Conservation (phyloP, 2,113 vertebrate genomes). For the Myxocyprinus asiaticus region DNA sequence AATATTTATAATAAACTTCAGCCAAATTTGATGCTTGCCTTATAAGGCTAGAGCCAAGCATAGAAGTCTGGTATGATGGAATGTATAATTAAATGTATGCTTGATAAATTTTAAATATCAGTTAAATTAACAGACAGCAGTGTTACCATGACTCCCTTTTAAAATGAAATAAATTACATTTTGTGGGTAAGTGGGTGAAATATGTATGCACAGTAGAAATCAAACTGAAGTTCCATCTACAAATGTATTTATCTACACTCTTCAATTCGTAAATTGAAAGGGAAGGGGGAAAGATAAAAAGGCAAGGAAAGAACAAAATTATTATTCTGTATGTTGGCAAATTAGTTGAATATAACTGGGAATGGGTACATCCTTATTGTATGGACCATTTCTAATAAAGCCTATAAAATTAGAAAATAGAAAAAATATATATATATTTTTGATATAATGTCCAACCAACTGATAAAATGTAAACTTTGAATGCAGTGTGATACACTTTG, state of each 20-base stretch:
- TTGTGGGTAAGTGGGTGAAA: conserved; percentile 29
- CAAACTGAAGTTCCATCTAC: conserved; percentile 34
- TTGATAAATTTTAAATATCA: conserved; percentile 24
- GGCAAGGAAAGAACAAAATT: conserved; percentile 10
- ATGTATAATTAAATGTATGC: conserved; percentile 32
- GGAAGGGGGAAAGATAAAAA: conserved; percentile 4
- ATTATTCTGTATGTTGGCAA: conserved; percentile 18
- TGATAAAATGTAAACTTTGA: no score
- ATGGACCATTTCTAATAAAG: conserved; percentile 14
- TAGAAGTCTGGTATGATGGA: neutral
- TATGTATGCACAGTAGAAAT: conserved; percentile 41
- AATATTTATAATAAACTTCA: neutral
- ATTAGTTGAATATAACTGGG: conserved; percentile 13
- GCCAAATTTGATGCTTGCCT: neutral
- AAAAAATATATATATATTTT: neutral
- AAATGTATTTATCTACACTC: conserved; percentile 20
- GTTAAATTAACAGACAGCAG: conserved; percentile 36
- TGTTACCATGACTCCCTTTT: conserved; percentile 15
- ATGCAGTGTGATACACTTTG: no score
- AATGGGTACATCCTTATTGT: neutral
- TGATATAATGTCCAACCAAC: no score
- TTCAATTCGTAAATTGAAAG: conserved; percentile 26
- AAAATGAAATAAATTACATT: conserved; percentile 38
- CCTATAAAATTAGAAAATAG: neutral
- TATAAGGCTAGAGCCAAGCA: neutral